A percentile compares a stretch with the other conserved stretches of the same genome.
Conservation (phyloP, 2,888 invertebrate species). For the Pogonocherus hispidulus region DNA sequence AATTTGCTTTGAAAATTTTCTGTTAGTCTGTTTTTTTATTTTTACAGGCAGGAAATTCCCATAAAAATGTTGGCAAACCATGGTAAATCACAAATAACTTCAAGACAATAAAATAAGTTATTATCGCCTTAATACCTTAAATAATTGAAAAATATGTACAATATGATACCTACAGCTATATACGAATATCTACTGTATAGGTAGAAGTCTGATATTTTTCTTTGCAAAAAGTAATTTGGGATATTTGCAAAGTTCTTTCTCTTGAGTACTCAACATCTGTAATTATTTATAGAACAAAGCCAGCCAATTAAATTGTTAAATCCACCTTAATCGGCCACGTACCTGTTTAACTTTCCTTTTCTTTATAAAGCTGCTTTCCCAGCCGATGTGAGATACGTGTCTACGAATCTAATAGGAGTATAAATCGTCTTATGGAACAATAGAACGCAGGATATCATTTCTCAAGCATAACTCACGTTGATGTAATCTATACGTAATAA, state of each 20-base stretch:
- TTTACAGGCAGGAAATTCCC: too few species aligned
- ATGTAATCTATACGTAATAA: too few species aligned
- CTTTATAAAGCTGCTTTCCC: conserved; percentile 19
- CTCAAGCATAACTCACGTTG: background rate
- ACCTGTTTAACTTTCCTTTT: conserved; percentile 26
- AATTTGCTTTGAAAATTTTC: too few species aligned
- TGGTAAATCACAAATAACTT: too few species aligned
- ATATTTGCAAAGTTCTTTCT: background rate
- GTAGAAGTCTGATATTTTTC: background rate
- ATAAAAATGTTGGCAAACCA: too few species aligned
- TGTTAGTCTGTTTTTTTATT: too few species aligned
- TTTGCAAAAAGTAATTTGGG: background rate
- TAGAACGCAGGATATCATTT: background rate
- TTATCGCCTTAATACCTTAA: too few species aligned
- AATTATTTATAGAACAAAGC: conserved; percentile 2
- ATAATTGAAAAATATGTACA: too few species aligned
- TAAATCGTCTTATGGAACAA: conserved; percentile 18
- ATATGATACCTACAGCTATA: too few species aligned
- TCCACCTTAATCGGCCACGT: conserved; percentile 27
- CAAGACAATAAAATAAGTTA: too few species aligned
- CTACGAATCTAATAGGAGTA: conserved; percentile 23
- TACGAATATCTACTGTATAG: too few species aligned
- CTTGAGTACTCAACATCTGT: background rate
- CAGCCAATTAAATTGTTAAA: conserved; percentile 27
- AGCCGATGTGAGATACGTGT: conserved; percentile 23